Evolutionary conservation across 92 coral and sea anemone species (phyloP).

Genomic region (Desmophyllum pertusum): DNA sequence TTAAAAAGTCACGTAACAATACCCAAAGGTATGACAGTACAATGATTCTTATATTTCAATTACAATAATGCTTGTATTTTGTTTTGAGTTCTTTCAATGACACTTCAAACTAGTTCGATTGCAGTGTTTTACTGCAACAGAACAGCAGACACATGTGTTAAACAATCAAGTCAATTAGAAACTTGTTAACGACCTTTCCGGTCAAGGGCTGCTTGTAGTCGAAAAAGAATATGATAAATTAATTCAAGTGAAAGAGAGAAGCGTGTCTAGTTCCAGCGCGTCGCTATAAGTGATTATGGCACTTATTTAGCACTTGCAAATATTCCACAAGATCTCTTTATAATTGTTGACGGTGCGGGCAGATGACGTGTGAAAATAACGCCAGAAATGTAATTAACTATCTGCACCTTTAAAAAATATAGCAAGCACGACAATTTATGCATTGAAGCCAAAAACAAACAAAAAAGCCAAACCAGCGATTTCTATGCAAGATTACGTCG

Average conservation of each 20-base stretch:
- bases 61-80: conserved; percentile 21
- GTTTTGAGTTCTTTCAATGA: conserved; percentile 17
- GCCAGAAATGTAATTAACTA: neutral
- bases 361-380: conserved; percentile 14
- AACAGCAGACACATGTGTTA: neutral
- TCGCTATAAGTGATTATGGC: neutral
- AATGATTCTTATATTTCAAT: neutral
- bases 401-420: neutral
- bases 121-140: neutral
- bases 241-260: neutral
- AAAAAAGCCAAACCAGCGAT: neutral
- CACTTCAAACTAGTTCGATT: conserved; percentile 11
- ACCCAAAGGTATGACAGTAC: conserved; percentile 80
- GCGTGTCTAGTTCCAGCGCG: neutral
- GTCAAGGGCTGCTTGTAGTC: conserved; percentile 29
- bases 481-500: neutral
- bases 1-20: conserved; percentile 87
- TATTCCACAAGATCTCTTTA: neutral
- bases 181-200: conserved; percentile 34
- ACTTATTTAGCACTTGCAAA: conserved; percentile 1
- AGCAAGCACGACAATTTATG: neutral
- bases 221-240: neutral
- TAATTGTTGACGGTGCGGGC: conserved; percentile 10
- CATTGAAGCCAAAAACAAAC: neutral
- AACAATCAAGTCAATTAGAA: conserved; percentile 35